Evolutionary conservation across 2,888 invertebrate genomes (phyloP).

Genomic region (Lepidochitona cinerea): DNA sequence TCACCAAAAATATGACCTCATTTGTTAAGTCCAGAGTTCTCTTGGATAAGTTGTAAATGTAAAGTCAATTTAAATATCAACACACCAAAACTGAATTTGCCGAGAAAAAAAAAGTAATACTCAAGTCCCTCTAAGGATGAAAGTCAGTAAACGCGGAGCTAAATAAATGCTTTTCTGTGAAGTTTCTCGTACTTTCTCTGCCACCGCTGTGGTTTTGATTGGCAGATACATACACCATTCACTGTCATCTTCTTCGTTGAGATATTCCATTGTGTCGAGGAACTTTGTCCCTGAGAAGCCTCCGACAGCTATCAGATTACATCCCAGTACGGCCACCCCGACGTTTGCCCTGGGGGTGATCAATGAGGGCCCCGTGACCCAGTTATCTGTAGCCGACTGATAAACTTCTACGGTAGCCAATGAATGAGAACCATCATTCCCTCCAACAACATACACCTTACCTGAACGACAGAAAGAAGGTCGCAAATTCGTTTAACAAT

Average conservation of each 20-base stretch:
- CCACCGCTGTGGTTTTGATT: not conserved
- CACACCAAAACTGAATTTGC: too few species aligned
- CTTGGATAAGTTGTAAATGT: too few species aligned
- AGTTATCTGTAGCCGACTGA: slow-evolving; percentile 76
- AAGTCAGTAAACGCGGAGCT: too few species aligned
- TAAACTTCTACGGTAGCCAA: slow-evolving; percentile 74
- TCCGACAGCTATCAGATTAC: slow-evolving; percentile 85
- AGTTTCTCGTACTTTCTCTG: not conserved
- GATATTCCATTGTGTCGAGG: slow-evolving; percentile 85
- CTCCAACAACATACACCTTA: slow-evolving; percentile 84
- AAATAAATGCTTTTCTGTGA: too few species aligned
- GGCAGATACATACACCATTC: slow-evolving; percentile 76
- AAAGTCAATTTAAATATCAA: too few species aligned
- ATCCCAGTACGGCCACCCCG: slow-evolving; percentile 80
- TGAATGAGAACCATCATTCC: slow-evolving; percentile 84
- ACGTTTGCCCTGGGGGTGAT: slow-evolving; percentile 81
- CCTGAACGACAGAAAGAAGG: too few species aligned
- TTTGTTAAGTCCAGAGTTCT: too few species aligned
- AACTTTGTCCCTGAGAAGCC: slow-evolving; percentile 80
- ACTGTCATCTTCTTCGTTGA: slow-evolving; percentile 76
- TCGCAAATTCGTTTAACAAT: too few species aligned
- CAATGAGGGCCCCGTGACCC: slow-evolving; percentile 82
- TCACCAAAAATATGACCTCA: too few species aligned
- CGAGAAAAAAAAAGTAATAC: too few species aligned
- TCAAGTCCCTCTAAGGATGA: too few species aligned